Evolutionary conservation across 2,797 vertebrate species (phyloP).

Genomic region (Distichodus sexfasciatus): DNA sequence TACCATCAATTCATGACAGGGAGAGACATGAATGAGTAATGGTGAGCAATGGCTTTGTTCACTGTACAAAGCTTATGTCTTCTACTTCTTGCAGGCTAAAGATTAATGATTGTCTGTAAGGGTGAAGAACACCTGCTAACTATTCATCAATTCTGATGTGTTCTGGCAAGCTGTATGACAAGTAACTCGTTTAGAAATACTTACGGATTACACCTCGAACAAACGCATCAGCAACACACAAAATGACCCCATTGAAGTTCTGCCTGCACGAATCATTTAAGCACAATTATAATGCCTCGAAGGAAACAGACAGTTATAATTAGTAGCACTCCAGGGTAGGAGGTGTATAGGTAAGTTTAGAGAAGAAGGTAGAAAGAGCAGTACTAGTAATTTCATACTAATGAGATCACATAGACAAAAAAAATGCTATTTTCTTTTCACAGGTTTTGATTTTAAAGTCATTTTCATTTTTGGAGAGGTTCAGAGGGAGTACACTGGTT

Average conservation of each 20-base stretch:
- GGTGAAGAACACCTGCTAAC: slow-evolving; percentile 59
- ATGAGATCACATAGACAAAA: too few species aligned
- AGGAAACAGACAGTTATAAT: background rate
- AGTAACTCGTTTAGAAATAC: slow-evolving; percentile 32
- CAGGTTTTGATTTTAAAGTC: too few species aligned
- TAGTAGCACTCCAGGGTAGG: background rate
- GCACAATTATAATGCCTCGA: background rate
- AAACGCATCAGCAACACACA: slow-evolving; percentile 4
- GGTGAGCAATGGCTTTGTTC: slow-evolving; percentile 54
- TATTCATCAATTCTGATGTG: slow-evolving; percentile 54
- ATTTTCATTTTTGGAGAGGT: too few species aligned
- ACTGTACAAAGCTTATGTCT: slow-evolving; percentile 49
- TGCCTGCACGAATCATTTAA: background rate
- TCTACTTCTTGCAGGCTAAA: slow-evolving; percentile 40
- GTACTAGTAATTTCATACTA: too few species aligned
- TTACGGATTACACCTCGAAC: slow-evolving; percentile 27
- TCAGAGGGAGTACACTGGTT: background rate
- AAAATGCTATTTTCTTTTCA: too few species aligned
- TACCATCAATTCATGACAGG: slow-evolving; percentile 46
- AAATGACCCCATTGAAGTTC: background rate
- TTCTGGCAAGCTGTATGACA: slow-evolving; percentile 46
- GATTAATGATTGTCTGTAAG: slow-evolving; percentile 54
- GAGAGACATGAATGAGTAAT: slow-evolving; percentile 51
- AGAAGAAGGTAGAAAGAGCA: background rate
- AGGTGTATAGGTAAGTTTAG: background rate